Conservation (phyloP, 2,888 invertebrate species). For the Lucinisca nassula region DNA sequence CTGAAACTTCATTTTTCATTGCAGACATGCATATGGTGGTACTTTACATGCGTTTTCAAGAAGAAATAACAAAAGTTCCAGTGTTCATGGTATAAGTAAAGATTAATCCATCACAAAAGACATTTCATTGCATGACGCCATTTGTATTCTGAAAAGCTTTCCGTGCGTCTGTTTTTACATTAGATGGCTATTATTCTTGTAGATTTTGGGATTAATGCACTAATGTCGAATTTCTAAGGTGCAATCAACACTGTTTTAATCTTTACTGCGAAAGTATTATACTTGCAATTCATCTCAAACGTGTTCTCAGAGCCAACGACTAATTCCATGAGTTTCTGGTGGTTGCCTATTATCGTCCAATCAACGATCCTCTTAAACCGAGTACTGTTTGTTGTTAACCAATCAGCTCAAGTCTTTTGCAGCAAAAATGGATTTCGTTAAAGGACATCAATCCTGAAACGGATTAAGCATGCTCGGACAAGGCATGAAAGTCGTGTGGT, state of each 20-base stretch:
- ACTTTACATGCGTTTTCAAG: too few species aligned
- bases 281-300: neutral
- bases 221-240: neutral
- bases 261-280: neutral
- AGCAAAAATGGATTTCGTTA: neutral
- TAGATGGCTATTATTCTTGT: neutral
- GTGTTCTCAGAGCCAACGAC: neutral
- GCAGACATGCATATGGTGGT: too few species aligned
- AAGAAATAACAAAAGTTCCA: too few species aligned
- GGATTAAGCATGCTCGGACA: slow-evolving; percentile 13
- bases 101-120: too few species aligned
- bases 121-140: neutral
- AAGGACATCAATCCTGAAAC: neutral
- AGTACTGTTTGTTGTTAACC: slow-evolving; percentile 4
- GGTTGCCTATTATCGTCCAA: neutral
- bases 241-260: slow-evolving; percentile 7
- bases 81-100: too few species aligned
- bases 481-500: neutral
- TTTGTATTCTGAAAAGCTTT: neutral
- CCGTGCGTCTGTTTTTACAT: neutral
- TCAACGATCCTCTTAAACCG: slow-evolving; percentile 3
- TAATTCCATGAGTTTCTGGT: neutral
- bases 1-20: too few species aligned
- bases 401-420: neutral
- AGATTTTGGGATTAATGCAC: slow-evolving; percentile 3